Evolutionary conservation across 2,888 invertebrate genomes (phyloP).

Genomic region (Exocentrus adspersus): DNA sequence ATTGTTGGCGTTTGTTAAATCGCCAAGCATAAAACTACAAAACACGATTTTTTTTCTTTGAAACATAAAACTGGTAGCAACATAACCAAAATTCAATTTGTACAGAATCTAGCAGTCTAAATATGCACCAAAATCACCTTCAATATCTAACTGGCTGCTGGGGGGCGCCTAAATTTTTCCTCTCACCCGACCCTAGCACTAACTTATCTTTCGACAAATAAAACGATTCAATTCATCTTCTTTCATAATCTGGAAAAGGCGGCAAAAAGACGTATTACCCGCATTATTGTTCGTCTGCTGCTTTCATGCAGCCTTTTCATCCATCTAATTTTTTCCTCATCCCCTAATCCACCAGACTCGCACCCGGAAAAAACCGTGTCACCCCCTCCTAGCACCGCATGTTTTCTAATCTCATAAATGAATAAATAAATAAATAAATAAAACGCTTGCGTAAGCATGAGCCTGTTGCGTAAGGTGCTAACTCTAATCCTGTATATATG

Average conservation of each 20-base stretch:
- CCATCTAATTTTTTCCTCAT: slow-evolving; percentile 8
- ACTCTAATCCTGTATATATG: slow-evolving; percentile 4
- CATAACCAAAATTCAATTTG: too few species aligned
- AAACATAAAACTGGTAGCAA: too few species aligned
- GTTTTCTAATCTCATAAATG: too few species aligned
- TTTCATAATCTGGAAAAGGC: slow-evolving; percentile 12
- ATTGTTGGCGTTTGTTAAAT: too few species aligned
- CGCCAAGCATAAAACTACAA: too few species aligned
- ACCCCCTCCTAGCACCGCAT: neutral
- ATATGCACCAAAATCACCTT: too few species aligned
- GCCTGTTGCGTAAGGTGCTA: slow-evolving; percentile 8
- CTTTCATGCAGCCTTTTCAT: slow-evolving; percentile 25
- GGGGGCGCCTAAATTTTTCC: neutral
- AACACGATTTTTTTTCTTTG: too few species aligned
- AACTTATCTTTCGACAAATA: slow-evolving; percentile 17
- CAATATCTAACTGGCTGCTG: neutral
- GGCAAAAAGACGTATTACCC: slow-evolving; percentile 21
- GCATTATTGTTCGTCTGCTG: slow-evolving; percentile 28
- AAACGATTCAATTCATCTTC: slow-evolving; percentile 24
- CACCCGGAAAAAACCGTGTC: slow-evolving; percentile 2
- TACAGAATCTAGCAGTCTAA: too few species aligned
- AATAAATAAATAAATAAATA: slow-evolving; percentile 1
- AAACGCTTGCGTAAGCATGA: neutral
- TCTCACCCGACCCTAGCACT: neutral
- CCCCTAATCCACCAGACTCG: slow-evolving; percentile 3